Evolutionary conservation across 2,113 vertebrate genomes (phyloP), one percentile per base, ranked within the genome.

Genomic region (Ictidomys tridecemlineatus): DNA sequence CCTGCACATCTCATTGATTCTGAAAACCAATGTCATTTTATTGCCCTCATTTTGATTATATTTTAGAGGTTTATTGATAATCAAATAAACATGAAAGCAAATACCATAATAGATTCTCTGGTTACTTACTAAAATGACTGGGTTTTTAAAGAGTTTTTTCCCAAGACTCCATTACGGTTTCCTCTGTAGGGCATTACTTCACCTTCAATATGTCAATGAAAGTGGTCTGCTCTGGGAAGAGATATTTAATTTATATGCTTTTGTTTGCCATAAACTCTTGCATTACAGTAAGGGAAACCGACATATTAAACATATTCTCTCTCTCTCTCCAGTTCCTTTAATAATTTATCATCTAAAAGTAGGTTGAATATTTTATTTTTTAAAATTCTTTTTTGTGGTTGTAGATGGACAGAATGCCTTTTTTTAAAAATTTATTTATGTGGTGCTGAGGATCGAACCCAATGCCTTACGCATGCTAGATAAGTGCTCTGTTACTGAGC

Each of bases 21-120:
- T 72, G 95, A 83, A 82, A 98, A 67, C 97, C 98, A 94, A 58
- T 97, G 96, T 80, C 85, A 90, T 97, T 98, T 97, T 96, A 97
- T 97, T 97, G 95, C 89, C 97, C 94, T 96, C 92, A 42, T 85
- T 98, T 96, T 98, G 79, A 97, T 78, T 96, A 93, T 97, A 83
- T 98, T 98, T 97, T 96, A 97, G 89, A 93, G 91, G 69, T 94
- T 98, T 98, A 97, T 97, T 97, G 97, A 93, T 97, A 97, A 96
- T 97, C 96, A 98, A 30, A 85, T 98, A 92, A 98, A 95, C 85
- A 94, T 67, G 79, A 97, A 96, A 91, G 13, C 70, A 85, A 86
- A 91, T 3, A 89, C 85, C 73, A 0, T 95, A 91, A 95, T 97
- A 96, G 94, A 53, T 97, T 98, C 97, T 97, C 87, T 97, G 93